These are phyloP conservation scores for Euzetes globulus DNA, from an alignment of 2,888 invertebrate species.

Conservation along the genomic window DNA sequence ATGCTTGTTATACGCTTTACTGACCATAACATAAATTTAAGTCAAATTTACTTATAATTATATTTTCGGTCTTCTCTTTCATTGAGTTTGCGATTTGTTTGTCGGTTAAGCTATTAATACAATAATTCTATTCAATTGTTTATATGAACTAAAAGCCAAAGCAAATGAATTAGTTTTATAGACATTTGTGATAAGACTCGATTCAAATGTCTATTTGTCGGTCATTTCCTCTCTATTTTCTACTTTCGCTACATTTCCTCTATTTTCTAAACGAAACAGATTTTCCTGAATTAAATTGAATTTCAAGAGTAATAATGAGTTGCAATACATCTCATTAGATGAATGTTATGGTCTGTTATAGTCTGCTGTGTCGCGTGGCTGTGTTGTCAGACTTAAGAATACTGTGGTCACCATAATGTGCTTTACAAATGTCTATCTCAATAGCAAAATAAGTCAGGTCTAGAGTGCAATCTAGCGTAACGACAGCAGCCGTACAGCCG, in stretches of 20 bases:
- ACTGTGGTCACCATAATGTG: slow-evolving; percentile 12
- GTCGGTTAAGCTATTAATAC: no score
- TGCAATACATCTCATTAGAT: neutral
- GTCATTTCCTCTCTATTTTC: no score
- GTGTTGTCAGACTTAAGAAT: neutral
- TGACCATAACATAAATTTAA: slow-evolving; percentile 5
- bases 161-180: no score
- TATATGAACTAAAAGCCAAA: no score
- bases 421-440: neutral
- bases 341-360: neutral
- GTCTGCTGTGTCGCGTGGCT: neutral
- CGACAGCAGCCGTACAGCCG: neutral
- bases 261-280: neutral
- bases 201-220: no score
- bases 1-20: slow-evolving; percentile 14
- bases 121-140: no score
- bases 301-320: slow-evolving; percentile 2
- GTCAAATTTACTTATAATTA: no score
- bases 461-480: neutral
- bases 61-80: no score
- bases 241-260: neutral
- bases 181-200: no score
- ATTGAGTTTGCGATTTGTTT: no score
- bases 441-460: slow-evolving; percentile 8
- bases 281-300: neutral